phyloP scores from a whole-genome alignment of 2,113 vertebrate genomes.

The Chloropsis cyanopogon region DNA sequence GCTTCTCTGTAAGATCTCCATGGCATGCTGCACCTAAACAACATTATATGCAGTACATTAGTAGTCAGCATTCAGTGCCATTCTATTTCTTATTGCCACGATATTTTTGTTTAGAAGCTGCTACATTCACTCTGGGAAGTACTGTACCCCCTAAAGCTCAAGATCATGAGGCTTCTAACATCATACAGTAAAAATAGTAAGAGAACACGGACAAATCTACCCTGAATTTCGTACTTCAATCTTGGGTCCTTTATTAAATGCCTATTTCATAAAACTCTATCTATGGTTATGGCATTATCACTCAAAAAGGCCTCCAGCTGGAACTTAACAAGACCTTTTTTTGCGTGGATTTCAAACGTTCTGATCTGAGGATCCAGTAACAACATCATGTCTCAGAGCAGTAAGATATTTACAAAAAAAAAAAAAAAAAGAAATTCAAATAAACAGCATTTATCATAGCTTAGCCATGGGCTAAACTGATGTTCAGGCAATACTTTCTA shows the following conservation, averaged over 20 bases:
- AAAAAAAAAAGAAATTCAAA: neutral
- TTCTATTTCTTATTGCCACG: neutral
- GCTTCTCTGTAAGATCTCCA: constrained; percentile 91
- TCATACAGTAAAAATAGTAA: neutral
- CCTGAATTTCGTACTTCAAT: neutral
- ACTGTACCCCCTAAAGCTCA: neutral
- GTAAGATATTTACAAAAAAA: neutral
- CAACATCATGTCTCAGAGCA: neutral
- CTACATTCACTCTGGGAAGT: neutral
- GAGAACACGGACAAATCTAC: neutral
- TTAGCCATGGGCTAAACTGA: neutral
- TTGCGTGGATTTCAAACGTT: neutral
- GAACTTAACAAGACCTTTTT: neutral
- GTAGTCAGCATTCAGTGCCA: neutral
- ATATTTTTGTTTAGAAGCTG: neutral
- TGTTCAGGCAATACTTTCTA: neutral
- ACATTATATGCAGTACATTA: neutral
- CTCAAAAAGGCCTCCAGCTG: neutral
- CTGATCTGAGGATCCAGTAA: neutral
- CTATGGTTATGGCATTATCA: neutral
- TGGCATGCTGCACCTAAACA: constrained; percentile 88
- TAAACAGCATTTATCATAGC: neutral
- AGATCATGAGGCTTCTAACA: neutral
- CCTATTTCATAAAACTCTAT: neutral
- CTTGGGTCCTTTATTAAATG: neutral